phyloP scores from a whole-genome alignment of 2,113 vertebrate species.

The Lagopus leucura region DNA sequence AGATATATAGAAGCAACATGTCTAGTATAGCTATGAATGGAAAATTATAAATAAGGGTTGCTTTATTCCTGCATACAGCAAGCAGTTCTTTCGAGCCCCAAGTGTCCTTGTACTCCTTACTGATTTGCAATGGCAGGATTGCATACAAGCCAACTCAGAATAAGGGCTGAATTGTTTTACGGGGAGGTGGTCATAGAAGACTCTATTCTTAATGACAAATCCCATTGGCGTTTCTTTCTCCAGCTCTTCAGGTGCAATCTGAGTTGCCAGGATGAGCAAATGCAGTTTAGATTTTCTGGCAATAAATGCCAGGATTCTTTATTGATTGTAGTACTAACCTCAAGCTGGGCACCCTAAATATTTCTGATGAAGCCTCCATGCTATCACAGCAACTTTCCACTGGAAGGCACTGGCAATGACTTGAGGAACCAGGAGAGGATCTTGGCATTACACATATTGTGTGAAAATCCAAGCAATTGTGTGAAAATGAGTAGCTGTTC shows the following conservation, averaged over 20 bases:
- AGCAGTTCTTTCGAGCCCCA: background rate
- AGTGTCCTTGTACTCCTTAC: background rate
- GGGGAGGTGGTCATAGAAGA: background rate
- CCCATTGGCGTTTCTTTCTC: background rate
- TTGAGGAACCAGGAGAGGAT: background rate
- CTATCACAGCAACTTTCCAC: background rate
- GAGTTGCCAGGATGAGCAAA: background rate
- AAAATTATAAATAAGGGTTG: background rate
- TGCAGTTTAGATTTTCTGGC: background rate
- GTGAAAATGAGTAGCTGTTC: background rate
- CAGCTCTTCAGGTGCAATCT: background rate
- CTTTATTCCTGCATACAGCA: background rate
- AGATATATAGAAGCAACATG: background rate
- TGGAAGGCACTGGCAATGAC: background rate
- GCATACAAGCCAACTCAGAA: background rate
- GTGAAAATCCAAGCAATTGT: background rate
- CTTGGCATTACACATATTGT: background rate
- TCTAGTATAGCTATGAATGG: background rate
- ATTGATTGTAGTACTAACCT: background rate
- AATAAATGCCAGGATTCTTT: background rate
- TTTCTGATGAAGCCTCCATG: background rate
- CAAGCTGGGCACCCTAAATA: background rate
- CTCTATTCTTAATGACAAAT: background rate
- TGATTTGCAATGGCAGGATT: background rate
- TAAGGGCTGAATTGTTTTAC: background rate